A percentile compares a stretch with the other conserved stretches of the same genome.
These are phyloP conservation scores for Hiodon tergisus DNA, from an alignment of 2,113 vertebrate genomes.

Conservation along the genomic window DNA sequence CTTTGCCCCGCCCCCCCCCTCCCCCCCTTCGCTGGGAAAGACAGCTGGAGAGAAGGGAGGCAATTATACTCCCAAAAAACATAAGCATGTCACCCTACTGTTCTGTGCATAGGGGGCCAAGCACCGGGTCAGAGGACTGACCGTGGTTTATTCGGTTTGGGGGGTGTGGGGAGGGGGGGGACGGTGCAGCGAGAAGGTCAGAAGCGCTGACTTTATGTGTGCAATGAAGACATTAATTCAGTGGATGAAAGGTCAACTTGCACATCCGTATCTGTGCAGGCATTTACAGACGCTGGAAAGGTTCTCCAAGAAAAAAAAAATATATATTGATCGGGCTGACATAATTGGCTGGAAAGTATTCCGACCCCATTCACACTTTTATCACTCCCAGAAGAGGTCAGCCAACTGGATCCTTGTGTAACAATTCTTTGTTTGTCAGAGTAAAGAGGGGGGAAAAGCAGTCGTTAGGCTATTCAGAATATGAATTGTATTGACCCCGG, in stretches of 20 bases:
- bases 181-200: constrained; percentile 53
- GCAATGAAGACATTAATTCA: constrained; percentile 40
- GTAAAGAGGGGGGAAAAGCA: constrained; percentile 45
- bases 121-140: background rate
- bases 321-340: constrained; percentile 69
- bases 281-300: constrained; percentile 68
- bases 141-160: constrained; percentile 33
- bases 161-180: constrained; percentile 42
- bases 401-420: constrained; percentile 35
- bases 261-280: constrained; percentile 64
- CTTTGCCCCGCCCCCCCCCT: background rate
- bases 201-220: constrained; percentile 29
- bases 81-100: background rate
- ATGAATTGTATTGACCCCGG: constrained; percentile 56
- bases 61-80: constrained; percentile 4
- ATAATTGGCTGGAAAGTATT: constrained; percentile 64
- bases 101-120: background rate
- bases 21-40: background rate
- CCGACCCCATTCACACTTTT: constrained; percentile 41
- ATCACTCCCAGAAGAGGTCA: constrained; percentile 64
- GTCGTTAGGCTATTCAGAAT: constrained; percentile 41
- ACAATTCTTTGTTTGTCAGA: constrained; percentile 56
- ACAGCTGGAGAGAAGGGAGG: background rate
- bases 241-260: constrained; percentile 54
- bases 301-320: constrained; percentile 50